A percentile compares a stretch with the other conserved stretches of the same genome.
These are phyloP conservation scores for Notiomystis cincta DNA, from an alignment of 2,113 vertebrate genomes.

Conservation along the genomic window DNA sequence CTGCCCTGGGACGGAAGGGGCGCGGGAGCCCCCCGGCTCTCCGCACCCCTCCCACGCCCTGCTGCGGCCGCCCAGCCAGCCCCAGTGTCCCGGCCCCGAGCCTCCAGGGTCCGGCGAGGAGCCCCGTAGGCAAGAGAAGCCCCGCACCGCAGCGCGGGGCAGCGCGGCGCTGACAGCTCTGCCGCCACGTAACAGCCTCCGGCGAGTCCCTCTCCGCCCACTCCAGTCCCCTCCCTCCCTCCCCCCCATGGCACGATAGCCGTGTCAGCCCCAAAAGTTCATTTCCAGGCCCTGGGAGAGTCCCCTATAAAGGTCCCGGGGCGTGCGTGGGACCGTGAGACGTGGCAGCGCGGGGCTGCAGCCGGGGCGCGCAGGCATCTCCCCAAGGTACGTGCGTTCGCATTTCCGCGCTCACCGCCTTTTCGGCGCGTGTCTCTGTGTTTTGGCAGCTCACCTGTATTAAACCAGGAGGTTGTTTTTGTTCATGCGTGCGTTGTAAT, in stretches of 20 bases:
- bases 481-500: neutral
- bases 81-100: neutral
- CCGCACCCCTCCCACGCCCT: neutral
- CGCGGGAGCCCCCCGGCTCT: neutral
- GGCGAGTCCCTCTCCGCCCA: neutral
- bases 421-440: neutral
- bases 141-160: fast-evolving
- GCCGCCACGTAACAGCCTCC: neutral
- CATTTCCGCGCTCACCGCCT: neutral
- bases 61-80: neutral
- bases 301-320: neutral
- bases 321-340: neutral
- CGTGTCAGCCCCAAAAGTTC: constrained; percentile 31
- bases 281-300: neutral
- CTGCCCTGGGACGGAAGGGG: neutral
- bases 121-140: neutral
- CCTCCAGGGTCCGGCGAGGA: neutral
- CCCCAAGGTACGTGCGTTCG: constrained; percentile 20
- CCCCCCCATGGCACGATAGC: neutral
- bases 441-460: neutral
- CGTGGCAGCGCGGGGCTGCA: neutral
- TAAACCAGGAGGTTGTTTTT: neutral
- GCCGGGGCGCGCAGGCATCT: neutral
- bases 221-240: neutral
- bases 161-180: neutral